phyloP scores from a whole-genome alignment of 30 jellyfish, hydroid and myxozoan species.

The Aurelia coerulea region DNA sequence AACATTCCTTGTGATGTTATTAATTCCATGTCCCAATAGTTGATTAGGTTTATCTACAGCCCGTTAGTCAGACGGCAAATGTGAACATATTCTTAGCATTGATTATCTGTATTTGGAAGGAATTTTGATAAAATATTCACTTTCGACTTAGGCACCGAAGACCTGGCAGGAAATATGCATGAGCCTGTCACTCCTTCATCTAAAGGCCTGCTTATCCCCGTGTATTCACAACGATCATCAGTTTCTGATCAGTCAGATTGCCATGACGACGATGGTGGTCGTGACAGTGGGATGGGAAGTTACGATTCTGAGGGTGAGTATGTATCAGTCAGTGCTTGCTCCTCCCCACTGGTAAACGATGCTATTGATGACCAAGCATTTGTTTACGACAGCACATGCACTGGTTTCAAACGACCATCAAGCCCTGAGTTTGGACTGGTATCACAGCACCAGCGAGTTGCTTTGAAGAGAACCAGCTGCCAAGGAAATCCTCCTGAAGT shows the following conservation, averaged over 20 bases:
- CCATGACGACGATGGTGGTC: slow-evolving; percentile 69
- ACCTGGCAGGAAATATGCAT: neutral
- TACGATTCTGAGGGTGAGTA: slow-evolving; percentile 71
- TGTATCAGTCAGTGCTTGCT: slow-evolving; percentile 53
- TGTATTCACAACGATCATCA: slow-evolving; percentile 18
- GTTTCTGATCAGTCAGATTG: slow-evolving; percentile 57
- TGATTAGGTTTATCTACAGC: too few species aligned
- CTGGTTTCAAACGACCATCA: slow-evolving; percentile 16
- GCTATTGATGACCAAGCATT: slow-evolving; percentile 45
- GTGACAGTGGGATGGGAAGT: slow-evolving; percentile 91
- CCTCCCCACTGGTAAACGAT: slow-evolving; percentile 64
- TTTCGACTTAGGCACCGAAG: neutral
- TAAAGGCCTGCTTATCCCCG: neutral
- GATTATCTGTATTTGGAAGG: too few species aligned
- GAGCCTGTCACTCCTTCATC: neutral
- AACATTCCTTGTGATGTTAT: too few species aligned
- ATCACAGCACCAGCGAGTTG: slow-evolving; percentile 8
- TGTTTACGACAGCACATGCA: neutral
- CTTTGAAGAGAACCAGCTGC: slow-evolving; percentile 19
- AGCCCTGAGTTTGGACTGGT: slow-evolving; percentile 58
- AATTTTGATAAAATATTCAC: too few species aligned
- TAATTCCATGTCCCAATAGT: too few species aligned
- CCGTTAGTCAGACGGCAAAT: too few species aligned
- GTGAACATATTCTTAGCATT: too few species aligned
- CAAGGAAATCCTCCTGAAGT: slow-evolving; percentile 37